These are phyloP conservation scores for Ormyrus thymus DNA, from an alignment of 2,888 invertebrate genomes.

Conservation along the genomic window DNA sequence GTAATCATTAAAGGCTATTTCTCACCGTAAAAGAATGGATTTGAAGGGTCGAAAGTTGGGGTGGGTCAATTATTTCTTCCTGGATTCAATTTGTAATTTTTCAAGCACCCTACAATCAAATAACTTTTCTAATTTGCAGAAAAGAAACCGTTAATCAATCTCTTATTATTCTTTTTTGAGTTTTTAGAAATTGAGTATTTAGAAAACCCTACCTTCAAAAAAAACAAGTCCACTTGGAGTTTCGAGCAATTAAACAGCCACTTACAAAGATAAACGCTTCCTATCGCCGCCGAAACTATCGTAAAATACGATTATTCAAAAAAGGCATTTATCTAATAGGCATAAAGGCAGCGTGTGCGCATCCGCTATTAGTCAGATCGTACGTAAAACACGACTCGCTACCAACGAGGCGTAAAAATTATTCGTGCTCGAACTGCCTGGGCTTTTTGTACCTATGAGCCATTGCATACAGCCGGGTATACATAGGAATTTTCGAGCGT, in stretches of 20 bases:
- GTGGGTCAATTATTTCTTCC: conserved; percentile 40
- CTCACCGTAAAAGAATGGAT: conserved; percentile 53
- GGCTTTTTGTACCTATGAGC: conserved; percentile 19
- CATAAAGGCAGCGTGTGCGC: not conserved
- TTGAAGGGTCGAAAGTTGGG: conserved; percentile 40
- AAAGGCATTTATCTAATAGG: conserved; percentile 11
- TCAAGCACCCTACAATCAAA: not conserved
- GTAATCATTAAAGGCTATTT: conserved; percentile 53
- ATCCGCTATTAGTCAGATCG: conserved; percentile 25
- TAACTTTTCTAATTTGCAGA: not conserved
- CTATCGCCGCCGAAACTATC: too few relatives aligned
- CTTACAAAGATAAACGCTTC: too few relatives aligned
- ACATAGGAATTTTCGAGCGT: conserved; percentile 49
- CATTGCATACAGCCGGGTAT: conserved; percentile 13
- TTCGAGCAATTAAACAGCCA: too few relatives aligned
- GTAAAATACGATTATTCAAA: too few relatives aligned
- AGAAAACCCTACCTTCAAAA: too few relatives aligned
- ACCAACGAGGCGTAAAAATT: conserved; percentile 52
- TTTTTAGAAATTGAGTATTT: too few relatives aligned
- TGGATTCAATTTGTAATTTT: conserved; percentile 49
- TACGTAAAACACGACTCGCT: not conserved
- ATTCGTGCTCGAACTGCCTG: conserved; percentile 26
- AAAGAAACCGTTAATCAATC: not conserved
- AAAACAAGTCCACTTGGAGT: too few relatives aligned
- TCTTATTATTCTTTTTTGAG: too few relatives aligned